These are phyloP conservation scores for Cossypha niveicapilla DNA, from an alignment of 2,797 vertebrate genomes.

Conservation along the genomic window DNA sequence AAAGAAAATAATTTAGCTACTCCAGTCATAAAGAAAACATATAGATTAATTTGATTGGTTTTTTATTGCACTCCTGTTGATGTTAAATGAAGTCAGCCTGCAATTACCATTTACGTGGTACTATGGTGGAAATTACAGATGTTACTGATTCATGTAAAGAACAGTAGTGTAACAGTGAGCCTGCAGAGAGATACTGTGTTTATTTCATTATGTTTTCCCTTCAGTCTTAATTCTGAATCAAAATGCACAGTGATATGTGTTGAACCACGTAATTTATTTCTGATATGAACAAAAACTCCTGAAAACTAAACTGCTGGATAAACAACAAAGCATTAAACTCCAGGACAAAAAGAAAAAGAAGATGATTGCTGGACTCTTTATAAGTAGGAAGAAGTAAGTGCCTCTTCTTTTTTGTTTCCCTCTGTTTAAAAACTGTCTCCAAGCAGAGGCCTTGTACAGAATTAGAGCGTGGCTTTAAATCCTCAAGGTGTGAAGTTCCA, in stretches of 20 bases:
- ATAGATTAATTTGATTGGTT: slow-evolving; percentile 67
- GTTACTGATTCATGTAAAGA: slow-evolving; percentile 68
- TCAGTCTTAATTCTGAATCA: slow-evolving; percentile 68
- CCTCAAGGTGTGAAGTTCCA: not conserved
- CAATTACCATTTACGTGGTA: slow-evolving; percentile 63
- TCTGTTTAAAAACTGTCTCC: not conserved
- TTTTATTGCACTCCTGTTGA: slow-evolving; percentile 71
- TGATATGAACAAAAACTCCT: slow-evolving; percentile 39
- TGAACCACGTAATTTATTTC: slow-evolving; percentile 55
- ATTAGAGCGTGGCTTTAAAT: not conserved
- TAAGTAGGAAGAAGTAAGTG: not conserved
- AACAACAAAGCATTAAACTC: slow-evolving; percentile 25
- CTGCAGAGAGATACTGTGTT: slow-evolving; percentile 68
- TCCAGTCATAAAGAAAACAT: slow-evolving; percentile 70
- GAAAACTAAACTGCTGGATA: slow-evolving; percentile 26
- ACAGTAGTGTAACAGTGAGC: slow-evolving; percentile 68
- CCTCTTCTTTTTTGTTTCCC: not conserved
- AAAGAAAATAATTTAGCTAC: slow-evolving; percentile 66
- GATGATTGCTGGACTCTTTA: not conserved
- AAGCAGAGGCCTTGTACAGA: not conserved
- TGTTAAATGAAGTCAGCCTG: slow-evolving; percentile 71
- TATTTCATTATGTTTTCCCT: slow-evolving; percentile 65
- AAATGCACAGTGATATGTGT: slow-evolving; percentile 60
- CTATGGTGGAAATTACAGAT: slow-evolving; percentile 67
- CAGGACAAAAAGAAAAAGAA: not conserved